phyloP scores from a whole-genome alignment of 2,888 invertebrate species.

The Spisula subtruncata region DNA sequence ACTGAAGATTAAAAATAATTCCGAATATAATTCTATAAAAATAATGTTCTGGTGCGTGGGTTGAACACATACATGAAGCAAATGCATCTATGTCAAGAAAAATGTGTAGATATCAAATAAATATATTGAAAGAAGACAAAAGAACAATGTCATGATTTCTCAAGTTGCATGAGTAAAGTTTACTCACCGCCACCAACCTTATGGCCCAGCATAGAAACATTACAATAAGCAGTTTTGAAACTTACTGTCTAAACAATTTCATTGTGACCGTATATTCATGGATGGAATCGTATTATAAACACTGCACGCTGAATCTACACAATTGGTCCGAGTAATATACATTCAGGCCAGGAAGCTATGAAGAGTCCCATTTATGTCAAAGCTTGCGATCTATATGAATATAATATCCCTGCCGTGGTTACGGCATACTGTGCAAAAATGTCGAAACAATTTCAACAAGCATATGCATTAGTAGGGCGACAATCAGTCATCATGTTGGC shows the following conservation, averaged over 20 bases:
- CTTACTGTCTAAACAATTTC: slow-evolving; percentile 1
- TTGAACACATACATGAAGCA: slow-evolving; percentile 9
- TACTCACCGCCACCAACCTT: not conserved
- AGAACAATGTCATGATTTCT: not conserved
- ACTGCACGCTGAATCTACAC: not conserved
- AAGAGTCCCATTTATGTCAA: not conserved
- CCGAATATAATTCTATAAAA: not conserved
- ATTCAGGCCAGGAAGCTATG: not conserved
- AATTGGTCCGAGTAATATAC: not conserved
- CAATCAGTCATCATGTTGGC: not conserved
- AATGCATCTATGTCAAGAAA: not conserved
- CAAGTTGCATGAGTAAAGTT: not conserved
- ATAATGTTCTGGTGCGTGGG: not conserved
- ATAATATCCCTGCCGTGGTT: slow-evolving; percentile 1
- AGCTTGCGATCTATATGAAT: not conserved
- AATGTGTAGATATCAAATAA: slow-evolving; percentile 11
- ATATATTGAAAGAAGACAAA: slow-evolving; percentile 7
- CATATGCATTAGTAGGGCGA: not conserved
- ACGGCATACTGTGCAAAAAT: slow-evolving; percentile 17
- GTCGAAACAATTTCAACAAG: not conserved
- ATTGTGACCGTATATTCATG: not conserved
- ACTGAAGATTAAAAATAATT: not conserved
- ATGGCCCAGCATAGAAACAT: not conserved
- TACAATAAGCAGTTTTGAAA: not conserved
- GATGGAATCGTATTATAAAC: not conserved